Evolutionary conservation across 1,140 invertebrate species (phyloP).

Genomic region (Oreohelix idahoensis): DNA sequence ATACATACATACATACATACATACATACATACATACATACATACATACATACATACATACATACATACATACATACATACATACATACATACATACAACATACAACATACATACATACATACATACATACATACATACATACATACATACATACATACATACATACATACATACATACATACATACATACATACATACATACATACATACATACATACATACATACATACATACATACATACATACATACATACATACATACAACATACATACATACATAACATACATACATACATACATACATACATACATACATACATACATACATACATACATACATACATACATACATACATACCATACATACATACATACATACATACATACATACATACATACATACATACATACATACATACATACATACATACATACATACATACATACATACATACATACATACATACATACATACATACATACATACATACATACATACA

Average conservation of each 20-base stretch:
- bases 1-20: slow-evolving; percentile 8
- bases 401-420: slow-evolving; percentile 11
- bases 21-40: not conserved
- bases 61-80: slow-evolving; percentile 13
- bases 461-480: too few relatives aligned
- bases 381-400: slow-evolving; percentile 22
- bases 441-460: too few relatives aligned
- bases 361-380: slow-evolving; percentile 6
- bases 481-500: too few relatives aligned
- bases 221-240: slow-evolving; percentile 41
- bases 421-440: too few relatives aligned
- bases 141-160: slow-evolving; percentile 30
- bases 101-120: slow-evolving; percentile 9
- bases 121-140: too few relatives aligned
- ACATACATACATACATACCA: slow-evolving; percentile 17
- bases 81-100: slow-evolving; percentile 13
- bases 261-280: too few relatives aligned
- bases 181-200: slow-evolving; percentile 16
- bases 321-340: not conserved
- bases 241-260: too few relatives aligned
- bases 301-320: slow-evolving; percentile 7
- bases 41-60: slow-evolving; percentile 2
- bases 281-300: too few relatives aligned
- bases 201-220: slow-evolving; percentile 45
- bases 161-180: slow-evolving; percentile 42